A percentile compares a stretch with the other conserved stretches of the same genome.
Conservation (phyloP, 1,140 invertebrate genomes). For the Cyclina sinensis region DNA sequence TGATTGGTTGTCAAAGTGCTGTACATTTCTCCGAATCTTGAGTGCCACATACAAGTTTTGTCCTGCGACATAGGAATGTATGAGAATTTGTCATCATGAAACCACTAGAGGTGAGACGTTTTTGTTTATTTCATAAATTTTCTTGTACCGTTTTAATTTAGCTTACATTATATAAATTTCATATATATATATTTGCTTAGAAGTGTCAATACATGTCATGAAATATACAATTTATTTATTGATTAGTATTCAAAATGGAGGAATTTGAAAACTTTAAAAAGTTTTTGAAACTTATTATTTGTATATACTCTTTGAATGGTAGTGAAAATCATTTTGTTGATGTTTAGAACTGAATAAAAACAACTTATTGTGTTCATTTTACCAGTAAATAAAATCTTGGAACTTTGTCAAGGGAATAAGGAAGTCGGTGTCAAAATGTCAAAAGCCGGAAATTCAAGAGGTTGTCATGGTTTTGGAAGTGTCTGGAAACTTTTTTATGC, state of each 20-base stretch:
- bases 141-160: neutral
- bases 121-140: neutral
- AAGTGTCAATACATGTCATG: slow-evolving; percentile 26
- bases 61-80: slow-evolving; percentile 52
- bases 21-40: slow-evolving; percentile 12
- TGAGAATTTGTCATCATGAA: slow-evolving; percentile 48
- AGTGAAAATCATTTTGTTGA: neutral
- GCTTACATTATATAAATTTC: neutral
- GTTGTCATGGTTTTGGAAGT: slow-evolving; percentile 20
- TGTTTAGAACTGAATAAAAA: neutral
- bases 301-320: neutral
- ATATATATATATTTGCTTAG: neutral
- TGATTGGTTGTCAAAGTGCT: slow-evolving; percentile 51
- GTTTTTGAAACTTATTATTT: slow-evolving; percentile 12
- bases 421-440: slow-evolving; percentile 57
- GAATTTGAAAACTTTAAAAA: slow-evolving; percentile 54
- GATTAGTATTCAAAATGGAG: slow-evolving; percentile 62
- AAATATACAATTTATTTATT: neutral
- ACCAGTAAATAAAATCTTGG: slow-evolving; percentile 19
- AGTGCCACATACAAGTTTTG: slow-evolving; percentile 32
- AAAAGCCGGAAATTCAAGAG: slow-evolving; percentile 5
- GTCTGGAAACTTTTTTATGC: slow-evolving; percentile 1
- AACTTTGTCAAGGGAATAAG: slow-evolving; percentile 44
- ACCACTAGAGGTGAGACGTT: slow-evolving; percentile 47
- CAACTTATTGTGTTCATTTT: neutral